Evolutionary conservation across 2,888 invertebrate species (phyloP).

Genomic region (Aspidapion aeneum): DNA sequence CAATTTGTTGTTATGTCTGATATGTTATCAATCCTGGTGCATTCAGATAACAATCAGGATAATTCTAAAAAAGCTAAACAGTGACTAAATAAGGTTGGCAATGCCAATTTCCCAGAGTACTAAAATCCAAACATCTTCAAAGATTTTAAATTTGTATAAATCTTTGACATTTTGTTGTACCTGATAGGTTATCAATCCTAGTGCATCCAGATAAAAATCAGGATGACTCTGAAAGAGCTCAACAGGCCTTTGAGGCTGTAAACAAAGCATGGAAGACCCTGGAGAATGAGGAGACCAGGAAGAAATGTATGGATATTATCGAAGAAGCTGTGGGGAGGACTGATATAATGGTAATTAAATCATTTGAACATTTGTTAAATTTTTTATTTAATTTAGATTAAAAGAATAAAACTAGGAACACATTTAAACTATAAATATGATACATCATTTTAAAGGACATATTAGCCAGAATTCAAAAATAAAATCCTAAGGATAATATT

Average conservation of each 20-base stretch:
- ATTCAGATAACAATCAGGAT: too few species aligned
- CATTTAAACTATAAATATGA: neutral
- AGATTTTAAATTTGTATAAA: too few species aligned
- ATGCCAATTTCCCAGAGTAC: too few species aligned
- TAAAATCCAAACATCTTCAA: too few species aligned
- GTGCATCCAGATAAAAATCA: constrained; percentile 99
- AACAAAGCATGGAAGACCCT: constrained; percentile 94
- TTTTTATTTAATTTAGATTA: neutral
- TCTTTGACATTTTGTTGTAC: too few species aligned
- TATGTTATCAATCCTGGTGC: too few species aligned
- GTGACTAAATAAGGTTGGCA: too few species aligned
- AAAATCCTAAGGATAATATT: too few species aligned
- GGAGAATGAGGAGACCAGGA: constrained; percentile 90
- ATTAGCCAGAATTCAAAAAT: neutral
- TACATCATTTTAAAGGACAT: neutral
- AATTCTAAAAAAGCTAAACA: too few species aligned
- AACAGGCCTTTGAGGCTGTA: constrained; percentile 88
- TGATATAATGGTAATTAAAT: constrained; percentile 76
- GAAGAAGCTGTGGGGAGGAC: constrained; percentile 95
- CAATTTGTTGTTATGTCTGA: too few species aligned
- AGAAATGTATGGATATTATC: constrained; percentile 93
- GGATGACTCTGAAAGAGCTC: constrained; percentile 92
- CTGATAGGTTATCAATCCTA: constrained; percentile 86
- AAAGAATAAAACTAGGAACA: too few species aligned
- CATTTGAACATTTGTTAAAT: constrained; percentile 2